Evolutionary conservation across 2,888 invertebrate genomes (phyloP), one percentile per base, ranked within the genome.

Genomic region (Habrosyne pyritoides): DNA sequence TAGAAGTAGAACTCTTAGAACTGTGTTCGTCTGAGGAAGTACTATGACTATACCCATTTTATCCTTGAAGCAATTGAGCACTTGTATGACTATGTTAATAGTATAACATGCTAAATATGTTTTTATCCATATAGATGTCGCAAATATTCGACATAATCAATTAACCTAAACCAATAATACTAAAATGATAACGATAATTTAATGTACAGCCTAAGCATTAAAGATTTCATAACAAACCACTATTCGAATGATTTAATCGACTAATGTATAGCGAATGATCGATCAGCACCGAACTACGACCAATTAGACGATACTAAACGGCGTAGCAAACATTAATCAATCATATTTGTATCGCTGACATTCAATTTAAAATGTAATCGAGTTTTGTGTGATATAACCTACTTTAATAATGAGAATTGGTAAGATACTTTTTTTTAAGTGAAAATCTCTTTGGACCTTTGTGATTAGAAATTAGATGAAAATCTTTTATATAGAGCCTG

Each of bases 231-330:
- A 50, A 50, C 30, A 28, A 28, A 21, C 28, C 2, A 42, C 42
- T 2, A 42, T 42, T 42, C 42, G 42, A 42, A 42, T 42, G 18
- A n/a, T 49, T 6, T 6, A 50, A 50, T 50, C 50, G 50, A 50
- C 30, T 49, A 21, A 21, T 8, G 36, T 42, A 42, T 10, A 49
- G 26, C 54, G 18, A 54, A 50, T 33, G 54, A 50, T 54, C 54
- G 28, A 54, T 54, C 46, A 24, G 26, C 14, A 4, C 14, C 18
- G n/a, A 10, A 50, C 28, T 26, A 28, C 28, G 28, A 30, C 42
- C 54, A 54, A 54, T 50, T 54, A 54, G 12, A 22, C 42, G 36
- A 26, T 50, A 26, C 18, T 28, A 21, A 46, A 24, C 42, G 22
- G 33, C 12, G 47, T 18, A 28, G 3, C 21, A 10, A 21, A 26